Evolutionary conservation across 2,888 invertebrate genomes (phyloP).

Genomic region (Monochamus alternatus): DNA sequence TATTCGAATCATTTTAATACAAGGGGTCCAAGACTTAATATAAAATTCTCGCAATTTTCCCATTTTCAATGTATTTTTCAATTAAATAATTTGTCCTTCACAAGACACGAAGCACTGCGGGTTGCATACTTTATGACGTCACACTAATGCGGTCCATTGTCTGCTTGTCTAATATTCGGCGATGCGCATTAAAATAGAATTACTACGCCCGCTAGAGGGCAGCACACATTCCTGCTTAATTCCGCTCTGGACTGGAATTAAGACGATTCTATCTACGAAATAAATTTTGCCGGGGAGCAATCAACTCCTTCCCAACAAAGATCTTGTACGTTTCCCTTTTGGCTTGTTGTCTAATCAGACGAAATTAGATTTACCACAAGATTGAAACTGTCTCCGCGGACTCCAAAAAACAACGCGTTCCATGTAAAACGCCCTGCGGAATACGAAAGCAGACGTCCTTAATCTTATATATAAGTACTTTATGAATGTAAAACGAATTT

Average conservation of each 20-base stretch:
- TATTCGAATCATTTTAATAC: too few relatives aligned
- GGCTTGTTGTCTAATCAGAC: conserved; percentile 23
- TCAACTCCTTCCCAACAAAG: neutral
- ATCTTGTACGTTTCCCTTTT: conserved; percentile 16
- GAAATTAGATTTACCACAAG: conserved; percentile 30
- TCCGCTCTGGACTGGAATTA: neutral
- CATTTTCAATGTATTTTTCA: too few relatives aligned
- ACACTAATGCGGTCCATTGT: too few relatives aligned
- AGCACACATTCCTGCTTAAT: neutral
- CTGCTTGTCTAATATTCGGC: too few relatives aligned
- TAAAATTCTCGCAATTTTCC: too few relatives aligned
- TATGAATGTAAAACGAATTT: conserved; percentile 48
- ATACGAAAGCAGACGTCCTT: conserved; percentile 41
- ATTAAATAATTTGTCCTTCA: too few relatives aligned
- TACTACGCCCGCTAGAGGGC: too few relatives aligned
- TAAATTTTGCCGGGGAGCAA: neutral
- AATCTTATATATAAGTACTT: conserved; percentile 47
- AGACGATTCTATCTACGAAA: neutral
- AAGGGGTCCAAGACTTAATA: too few relatives aligned
- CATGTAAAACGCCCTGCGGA: conserved; percentile 36
- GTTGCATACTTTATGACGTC: too few relatives aligned
- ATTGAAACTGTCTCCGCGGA: conserved; percentile 27
- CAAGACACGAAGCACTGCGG: too few relatives aligned
- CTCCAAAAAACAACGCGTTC: conserved; percentile 21
- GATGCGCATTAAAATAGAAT: too few relatives aligned